These are phyloP conservation scores for Peromyscus leucopus DNA, from an alignment of 2,113 vertebrate species.

Conservation along the genomic window DNA sequence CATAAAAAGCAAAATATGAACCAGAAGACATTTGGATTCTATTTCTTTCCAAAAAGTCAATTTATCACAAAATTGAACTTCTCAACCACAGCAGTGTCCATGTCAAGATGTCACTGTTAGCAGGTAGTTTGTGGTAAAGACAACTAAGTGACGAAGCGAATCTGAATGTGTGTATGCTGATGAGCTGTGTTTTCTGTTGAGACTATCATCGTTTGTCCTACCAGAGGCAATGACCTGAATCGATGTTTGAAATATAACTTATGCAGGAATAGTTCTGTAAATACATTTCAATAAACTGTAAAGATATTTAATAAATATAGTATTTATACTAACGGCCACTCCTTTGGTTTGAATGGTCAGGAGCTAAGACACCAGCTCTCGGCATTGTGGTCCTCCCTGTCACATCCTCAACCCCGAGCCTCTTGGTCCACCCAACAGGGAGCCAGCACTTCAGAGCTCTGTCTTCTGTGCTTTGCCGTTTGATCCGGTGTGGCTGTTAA, in stretches of 20 bases:
- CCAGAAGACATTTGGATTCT: constrained; percentile 68
- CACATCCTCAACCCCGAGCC: neutral
- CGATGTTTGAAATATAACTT: constrained; percentile 91
- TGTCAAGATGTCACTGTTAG: constrained; percentile 74
- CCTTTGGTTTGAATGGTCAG: constrained; percentile 55
- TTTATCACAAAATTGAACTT: constrained; percentile 66
- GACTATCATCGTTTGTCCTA: constrained; percentile 89
- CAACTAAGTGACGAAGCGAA: constrained; percentile 77
- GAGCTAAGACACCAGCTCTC: too few relatives aligned
- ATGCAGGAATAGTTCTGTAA: constrained; percentile 93
- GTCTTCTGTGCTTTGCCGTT: neutral
- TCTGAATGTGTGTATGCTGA: constrained; percentile 84
- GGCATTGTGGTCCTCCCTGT: neutral
- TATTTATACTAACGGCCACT: constrained; percentile 93
- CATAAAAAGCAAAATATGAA: constrained; percentile 60
- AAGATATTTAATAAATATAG: constrained; percentile 97
- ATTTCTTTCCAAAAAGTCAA: constrained; percentile 57
- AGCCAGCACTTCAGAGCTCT: neutral
- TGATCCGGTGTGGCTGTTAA: neutral
- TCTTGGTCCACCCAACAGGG: neutral
- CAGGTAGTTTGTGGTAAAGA: constrained; percentile 82
- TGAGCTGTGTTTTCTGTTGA: constrained; percentile 86
- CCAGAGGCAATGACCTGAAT: constrained; percentile 88
- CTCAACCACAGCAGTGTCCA: constrained; percentile 56
- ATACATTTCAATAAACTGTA: constrained; percentile 94